Conservation (phyloP, 2,113 vertebrate genomes). For the Xenopus borealis region DNA sequence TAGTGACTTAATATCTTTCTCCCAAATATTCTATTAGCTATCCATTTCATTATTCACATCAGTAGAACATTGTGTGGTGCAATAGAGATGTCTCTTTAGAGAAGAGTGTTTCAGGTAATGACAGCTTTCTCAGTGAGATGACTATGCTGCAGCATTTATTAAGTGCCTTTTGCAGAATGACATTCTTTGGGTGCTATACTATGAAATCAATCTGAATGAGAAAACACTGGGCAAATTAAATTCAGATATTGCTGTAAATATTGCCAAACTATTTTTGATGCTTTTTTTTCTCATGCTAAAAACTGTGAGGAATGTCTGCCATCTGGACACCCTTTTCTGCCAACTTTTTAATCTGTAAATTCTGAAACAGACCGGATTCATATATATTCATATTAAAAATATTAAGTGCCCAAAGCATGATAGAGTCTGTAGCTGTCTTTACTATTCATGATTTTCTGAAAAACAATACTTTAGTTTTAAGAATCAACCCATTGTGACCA, state of each 20-base stretch:
- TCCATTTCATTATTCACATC: slow-evolving; percentile 40
- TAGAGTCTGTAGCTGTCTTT: too few species aligned
- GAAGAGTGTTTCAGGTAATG: slow-evolving; percentile 33
- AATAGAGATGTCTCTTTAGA: too few species aligned
- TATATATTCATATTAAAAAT: slow-evolving; percentile 1
- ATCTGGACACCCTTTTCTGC: slow-evolving; percentile 20
- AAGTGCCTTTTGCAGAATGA: slow-evolving; percentile 1
- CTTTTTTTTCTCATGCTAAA: slow-evolving; percentile 13
- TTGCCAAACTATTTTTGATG: slow-evolving; percentile 19
- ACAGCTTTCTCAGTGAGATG: slow-evolving; percentile 23
- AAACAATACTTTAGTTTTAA: too few species aligned
- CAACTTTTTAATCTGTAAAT: slow-evolving; percentile 18
- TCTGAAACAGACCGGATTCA: not conserved
- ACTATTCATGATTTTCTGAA: too few species aligned
- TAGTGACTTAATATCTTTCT: slow-evolving; percentile 39
- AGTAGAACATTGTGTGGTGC: slow-evolving; percentile 29
- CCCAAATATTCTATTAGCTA: slow-evolving; percentile 41
- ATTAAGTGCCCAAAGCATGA: not conserved
- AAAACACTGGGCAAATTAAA: slow-evolving; percentile 22
- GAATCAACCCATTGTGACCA: too few species aligned
- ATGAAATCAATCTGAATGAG: slow-evolving; percentile 35
- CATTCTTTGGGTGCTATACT: slow-evolving; percentile 27
- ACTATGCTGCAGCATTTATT: slow-evolving; percentile 37
- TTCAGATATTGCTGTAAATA: slow-evolving; percentile 37
- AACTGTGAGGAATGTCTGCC: slow-evolving; percentile 2